Percentiles rank a stretch among this genome's conserved stretches.
These are phyloP conservation scores for Lacerta agilis DNA, from an alignment of 2,797 vertebrate genomes.

Conservation along the genomic window DNA sequence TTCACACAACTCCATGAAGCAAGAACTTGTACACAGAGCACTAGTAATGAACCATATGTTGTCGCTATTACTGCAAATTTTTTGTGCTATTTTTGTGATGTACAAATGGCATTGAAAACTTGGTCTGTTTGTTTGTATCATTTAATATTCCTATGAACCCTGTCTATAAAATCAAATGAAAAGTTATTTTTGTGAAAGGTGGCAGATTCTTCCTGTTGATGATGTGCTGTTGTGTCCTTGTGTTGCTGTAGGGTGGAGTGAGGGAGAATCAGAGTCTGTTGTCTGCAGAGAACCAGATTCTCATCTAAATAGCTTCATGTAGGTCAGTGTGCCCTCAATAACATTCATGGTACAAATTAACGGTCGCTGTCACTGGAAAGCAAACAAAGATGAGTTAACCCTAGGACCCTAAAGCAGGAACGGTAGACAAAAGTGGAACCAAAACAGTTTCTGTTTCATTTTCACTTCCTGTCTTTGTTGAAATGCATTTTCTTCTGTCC, in stretches of 20 bases:
- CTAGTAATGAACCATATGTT: too few species aligned
- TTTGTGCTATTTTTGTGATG: too few species aligned
- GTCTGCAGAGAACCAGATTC: not conserved
- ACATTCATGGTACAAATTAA: fast-evolving
- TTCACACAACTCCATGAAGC: too few species aligned
- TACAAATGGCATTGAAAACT: too few species aligned
- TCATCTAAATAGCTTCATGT: not conserved
- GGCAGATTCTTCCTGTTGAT: conserved; percentile 1
- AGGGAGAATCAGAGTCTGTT: not conserved
- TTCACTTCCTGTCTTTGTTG: not conserved
- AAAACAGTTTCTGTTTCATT: conserved; percentile 1
- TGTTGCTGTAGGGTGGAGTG: not conserved
- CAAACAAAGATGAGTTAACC: not conserved
- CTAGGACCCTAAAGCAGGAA: not conserved
- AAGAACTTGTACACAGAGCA: too few species aligned
- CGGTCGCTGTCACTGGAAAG: not conserved
- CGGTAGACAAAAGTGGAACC: not conserved
- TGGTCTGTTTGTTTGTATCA: too few species aligned
- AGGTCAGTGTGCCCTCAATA: conserved; percentile 16
- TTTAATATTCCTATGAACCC: too few species aligned
- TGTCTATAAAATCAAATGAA: too few species aligned
- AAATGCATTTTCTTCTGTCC: not conserved
- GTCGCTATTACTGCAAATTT: too few species aligned
- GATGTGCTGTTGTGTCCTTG: not conserved
- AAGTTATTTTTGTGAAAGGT: too few species aligned